phyloP scores from a whole-genome alignment of 2,888 invertebrate species.

The Brachyopa scutellaris region DNA sequence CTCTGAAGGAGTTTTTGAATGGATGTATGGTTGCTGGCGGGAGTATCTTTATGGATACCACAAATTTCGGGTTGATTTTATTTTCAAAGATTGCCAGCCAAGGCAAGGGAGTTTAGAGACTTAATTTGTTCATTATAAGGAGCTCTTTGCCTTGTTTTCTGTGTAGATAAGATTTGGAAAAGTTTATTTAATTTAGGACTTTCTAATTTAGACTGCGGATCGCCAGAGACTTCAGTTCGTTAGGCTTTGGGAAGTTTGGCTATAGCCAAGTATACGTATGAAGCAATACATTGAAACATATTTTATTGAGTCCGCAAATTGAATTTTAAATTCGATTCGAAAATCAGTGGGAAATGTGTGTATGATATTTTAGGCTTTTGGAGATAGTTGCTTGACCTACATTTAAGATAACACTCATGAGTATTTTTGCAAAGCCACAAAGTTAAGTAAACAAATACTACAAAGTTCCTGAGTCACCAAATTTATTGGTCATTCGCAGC shows the following conservation, averaged over 20 bases:
- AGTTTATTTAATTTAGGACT: slow-evolving; percentile 49
- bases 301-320: too few relatives aligned
- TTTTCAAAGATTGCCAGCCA: slow-evolving; percentile 54
- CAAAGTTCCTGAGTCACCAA: too few relatives aligned
- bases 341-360: too few relatives aligned
- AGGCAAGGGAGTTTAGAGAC: slow-evolving; percentile 26
- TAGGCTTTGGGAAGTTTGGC: not conserved
- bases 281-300: too few relatives aligned
- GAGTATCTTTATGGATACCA: slow-evolving; percentile 59
- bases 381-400: too few relatives aligned
- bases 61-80: slow-evolving; percentile 71
- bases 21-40: slow-evolving; percentile 9
- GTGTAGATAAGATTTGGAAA: not conserved
- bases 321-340: too few relatives aligned
- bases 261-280: too few relatives aligned
- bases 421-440: too few relatives aligned
- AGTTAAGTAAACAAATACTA: too few relatives aligned
- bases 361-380: too few relatives aligned
- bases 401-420: too few relatives aligned
- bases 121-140: slow-evolving; percentile 61
- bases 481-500: too few relatives aligned
- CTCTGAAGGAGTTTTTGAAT: slow-evolving; percentile 60
- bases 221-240: slow-evolving; percentile 11
- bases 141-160: not conserved
- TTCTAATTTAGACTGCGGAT: slow-evolving; percentile 22